Evolutionary conservation across 2,797 vertebrate genomes (phyloP), one percentile per base, ranked within the genome.

Genomic region (Rhynchonycteris naso): DNA sequence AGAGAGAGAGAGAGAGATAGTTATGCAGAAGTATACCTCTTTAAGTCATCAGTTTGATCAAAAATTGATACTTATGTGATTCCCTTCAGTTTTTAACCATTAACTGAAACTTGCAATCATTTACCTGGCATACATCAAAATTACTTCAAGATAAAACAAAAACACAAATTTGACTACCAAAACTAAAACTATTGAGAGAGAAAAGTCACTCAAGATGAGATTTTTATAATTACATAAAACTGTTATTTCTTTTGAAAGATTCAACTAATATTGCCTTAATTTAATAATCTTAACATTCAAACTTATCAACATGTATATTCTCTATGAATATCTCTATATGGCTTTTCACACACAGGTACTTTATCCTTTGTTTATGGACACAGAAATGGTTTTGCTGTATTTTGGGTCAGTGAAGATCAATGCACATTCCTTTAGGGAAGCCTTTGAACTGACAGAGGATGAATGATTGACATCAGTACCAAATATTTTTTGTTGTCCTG

Each of bases 401-500:
- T 98, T 98, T 97, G 94, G 96, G 92, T 97, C 97, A 96, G 93
- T 95, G 97, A 78, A 98, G 97, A 98, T 98, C 97, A 98, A 97
- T 97, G 97, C 86, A 97, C 95, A 97, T 97, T 98, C 96, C 97
- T 98, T 97, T 90, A 97, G 96, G 97, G 97, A 97, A 97, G 95
- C 19, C 96, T 97, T 98, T 97, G 94, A 98, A 97, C 96, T 95
- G 96, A 97, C 72, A 98, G 96, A 98, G 96, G 93, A 97, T 90
- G 91, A 97, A 96, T 97, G 94, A 98, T 92, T 98, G 98, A 97
- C 97, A 98, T 94, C 84, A 93, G 84, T 94, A 98, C 97, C 94
- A 98, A 98, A 98, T 94, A 97, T 43, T 93, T 97, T 97, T 93
- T 96, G 90, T 97, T 97, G 93, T 97, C 95, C 94, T 71, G 56